Conservation (phyloP, 2,888 invertebrate species). For the Metopia argyrocephala region DNA sequence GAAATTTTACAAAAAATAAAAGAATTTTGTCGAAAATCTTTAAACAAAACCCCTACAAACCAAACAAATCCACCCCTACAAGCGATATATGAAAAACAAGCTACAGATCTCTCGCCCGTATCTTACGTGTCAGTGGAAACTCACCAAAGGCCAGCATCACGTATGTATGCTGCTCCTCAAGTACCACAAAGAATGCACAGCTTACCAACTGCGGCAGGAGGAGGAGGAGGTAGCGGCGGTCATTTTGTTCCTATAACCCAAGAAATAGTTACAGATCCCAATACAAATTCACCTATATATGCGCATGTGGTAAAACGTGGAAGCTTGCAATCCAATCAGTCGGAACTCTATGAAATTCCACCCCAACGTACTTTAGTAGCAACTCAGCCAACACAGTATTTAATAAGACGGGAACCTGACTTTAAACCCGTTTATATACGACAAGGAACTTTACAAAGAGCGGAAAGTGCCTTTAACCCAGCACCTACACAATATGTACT, state of each 20-base stretch:
- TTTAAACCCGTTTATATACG: constrained; percentile 65
- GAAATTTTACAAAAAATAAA: constrained; percentile 77
- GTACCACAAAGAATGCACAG: constrained; percentile 76
- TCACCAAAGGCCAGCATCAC: constrained; percentile 69
- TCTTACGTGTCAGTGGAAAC: constrained; percentile 76
- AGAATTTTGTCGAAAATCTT: constrained; percentile 77
- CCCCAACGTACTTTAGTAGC: constrained; percentile 63
- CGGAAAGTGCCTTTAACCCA: constrained; percentile 66
- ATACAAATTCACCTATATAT: constrained; percentile 74
- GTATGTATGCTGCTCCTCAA: constrained; percentile 73
- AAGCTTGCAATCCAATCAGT: constrained; percentile 75
- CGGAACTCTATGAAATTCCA: constrained; percentile 74
- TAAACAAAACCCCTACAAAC: constrained; percentile 73
- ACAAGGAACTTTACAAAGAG: constrained; percentile 58
- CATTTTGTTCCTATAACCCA: constrained; percentile 62
- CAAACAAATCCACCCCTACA: constrained; percentile 65
- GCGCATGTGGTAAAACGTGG: constrained; percentile 76
- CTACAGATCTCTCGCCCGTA: constrained; percentile 75
- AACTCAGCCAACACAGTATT: constrained; percentile 56
- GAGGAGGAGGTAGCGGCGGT: constrained; percentile 11
- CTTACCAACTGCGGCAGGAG: constrained; percentile 66
- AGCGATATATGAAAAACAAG: constrained; percentile 68
- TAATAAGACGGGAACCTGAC: constrained; percentile 60
- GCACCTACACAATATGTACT: constrained; percentile 72
- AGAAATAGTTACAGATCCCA: constrained; percentile 60